Percentiles rank a stretch among this genome's conserved stretches.
These are phyloP conservation scores for Paguma larvata DNA, from an alignment of 2,797 vertebrate genomes.

Conservation along the genomic window DNA sequence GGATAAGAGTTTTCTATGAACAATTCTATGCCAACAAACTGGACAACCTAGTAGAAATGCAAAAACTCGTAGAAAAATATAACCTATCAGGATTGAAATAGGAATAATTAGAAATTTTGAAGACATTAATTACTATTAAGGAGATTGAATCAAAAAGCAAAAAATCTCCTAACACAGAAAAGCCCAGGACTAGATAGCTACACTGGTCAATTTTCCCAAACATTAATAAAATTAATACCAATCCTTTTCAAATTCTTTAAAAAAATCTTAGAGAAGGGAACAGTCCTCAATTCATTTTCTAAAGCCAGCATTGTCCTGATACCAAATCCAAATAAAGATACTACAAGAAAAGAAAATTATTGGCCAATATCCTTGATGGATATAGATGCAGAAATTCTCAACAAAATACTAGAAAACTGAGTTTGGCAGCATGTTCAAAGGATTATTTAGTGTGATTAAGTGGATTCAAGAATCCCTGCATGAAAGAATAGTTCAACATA, in stretches of 20 bases:
- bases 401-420: neutral
- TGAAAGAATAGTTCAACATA: neutral
- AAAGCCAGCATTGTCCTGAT: neutral
- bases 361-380: neutral
- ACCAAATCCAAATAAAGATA: neutral
- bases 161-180: neutral
- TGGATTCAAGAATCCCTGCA: neutral
- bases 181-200: neutral
- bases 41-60: neutral
- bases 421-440: neutral
- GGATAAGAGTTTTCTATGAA: neutral
- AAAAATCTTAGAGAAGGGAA: neutral
- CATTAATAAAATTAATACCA: neutral
- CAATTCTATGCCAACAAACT: neutral
- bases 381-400: neutral
- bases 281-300: neutral
- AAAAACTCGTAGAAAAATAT: neutral
- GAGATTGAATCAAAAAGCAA: neutral
- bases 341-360: neutral
- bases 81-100: neutral
- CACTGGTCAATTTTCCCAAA: neutral
- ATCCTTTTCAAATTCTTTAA: neutral
- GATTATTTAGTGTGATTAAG: neutral
- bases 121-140: neutral
- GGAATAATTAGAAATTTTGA: neutral